phyloP scores from a whole-genome alignment of 1,140 invertebrate species.

The Caenorhabditis latens region DNA sequence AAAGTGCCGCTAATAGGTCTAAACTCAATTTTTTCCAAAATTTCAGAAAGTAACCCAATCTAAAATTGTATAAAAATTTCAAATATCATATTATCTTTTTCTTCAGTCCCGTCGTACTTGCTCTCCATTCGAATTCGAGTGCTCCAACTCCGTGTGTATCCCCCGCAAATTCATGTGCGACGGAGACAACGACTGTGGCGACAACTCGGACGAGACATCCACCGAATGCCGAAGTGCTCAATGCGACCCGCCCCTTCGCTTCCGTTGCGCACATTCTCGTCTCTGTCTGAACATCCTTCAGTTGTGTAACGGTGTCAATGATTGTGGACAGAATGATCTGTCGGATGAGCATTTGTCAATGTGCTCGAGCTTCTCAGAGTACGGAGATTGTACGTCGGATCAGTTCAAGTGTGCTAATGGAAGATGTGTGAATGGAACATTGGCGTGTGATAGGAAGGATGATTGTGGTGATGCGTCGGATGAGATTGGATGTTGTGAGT shows the following conservation, averaged over 20 bases:
- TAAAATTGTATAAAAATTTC: no score
- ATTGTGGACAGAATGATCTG: conserved; percentile 73
- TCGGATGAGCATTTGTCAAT: conserved; percentile 74
- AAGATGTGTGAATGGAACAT: conserved; percentile 91
- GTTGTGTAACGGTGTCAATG: conserved; percentile 75
- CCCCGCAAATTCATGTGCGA: conserved; percentile 75
- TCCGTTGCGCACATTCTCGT: conserved; percentile 74
- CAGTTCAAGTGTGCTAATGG: conserved; percentile 82
- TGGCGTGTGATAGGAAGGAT: conserved; percentile 94
- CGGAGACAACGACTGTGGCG: conserved; percentile 75
- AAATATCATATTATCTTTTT: background rate
- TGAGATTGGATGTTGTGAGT: conserved; percentile 82
- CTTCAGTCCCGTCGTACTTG: conserved; percentile 69
- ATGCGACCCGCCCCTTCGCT: conserved; percentile 76
- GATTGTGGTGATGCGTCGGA: conserved; percentile 95
- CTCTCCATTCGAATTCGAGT: conserved; percentile 75
- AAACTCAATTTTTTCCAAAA: conserved; percentile 3
- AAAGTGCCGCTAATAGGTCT: no score
- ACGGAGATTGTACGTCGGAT: conserved; percentile 79
- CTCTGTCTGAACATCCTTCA: conserved; percentile 74
- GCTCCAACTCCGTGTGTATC: conserved; percentile 75
- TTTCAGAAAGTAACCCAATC: background rate
- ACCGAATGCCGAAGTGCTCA: conserved; percentile 72
- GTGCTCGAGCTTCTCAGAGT: conserved; percentile 77
- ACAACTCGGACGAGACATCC: conserved; percentile 76